Base-by-base conservation (phyloP, 2,888 invertebrate species). In the Chydorus sphaericus region DNA sequence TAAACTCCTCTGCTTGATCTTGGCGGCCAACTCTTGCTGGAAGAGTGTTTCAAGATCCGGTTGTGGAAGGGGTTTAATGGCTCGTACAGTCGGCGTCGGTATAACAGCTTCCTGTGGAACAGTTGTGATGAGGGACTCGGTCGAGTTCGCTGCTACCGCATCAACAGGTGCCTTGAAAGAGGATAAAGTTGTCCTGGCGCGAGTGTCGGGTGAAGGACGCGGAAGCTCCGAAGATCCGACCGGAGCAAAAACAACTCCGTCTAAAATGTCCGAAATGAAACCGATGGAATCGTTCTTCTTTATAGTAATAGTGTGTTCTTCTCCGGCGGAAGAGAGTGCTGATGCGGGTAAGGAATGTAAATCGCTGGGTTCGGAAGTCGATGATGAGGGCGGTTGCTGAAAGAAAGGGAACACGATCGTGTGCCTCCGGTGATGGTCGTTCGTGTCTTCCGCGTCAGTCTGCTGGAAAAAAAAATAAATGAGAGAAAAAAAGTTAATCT, bases 161-260 rank as follows among this genome's bases (percentile, higher is more conserved):
- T n/a, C n/a, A n/a, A n/a, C n/a, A n/a, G 44, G 14, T 2, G 33
- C 31, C 20, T 37, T 33, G 37, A 52, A 52, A 11, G 52, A 52
- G 2, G 52, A 33, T 37, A 31, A 36, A 23, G n/a, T 33, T 10
- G 52, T 36, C 16, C 52, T 33, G 23, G 20, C 23, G 11, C 52
- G 52, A 36, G 26, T 33, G 36, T 52, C 52, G 23, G 52, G 52
- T 11, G 52, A 52, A 2, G 52, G 52, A 36, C 52, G 52, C 4
- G 52, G 52, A n/a, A 36, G 36, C 10, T 52, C 52, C 4, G 52
- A 52, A n/a, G 52, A 33, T 29, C 52, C 52, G 14, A 14, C 52
- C 4, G 52, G 52, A 7, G 33, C 23, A n/a, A 52, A 52, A 14
- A 52, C 52, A 5, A 52, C 52, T 16, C 52, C 52, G 37, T 52